A percentile compares a stretch with the other conserved stretches of the same genome.
Conservation (phyloP, 2,888 invertebrate species). For the Lithophane ornitopus region DNA sequence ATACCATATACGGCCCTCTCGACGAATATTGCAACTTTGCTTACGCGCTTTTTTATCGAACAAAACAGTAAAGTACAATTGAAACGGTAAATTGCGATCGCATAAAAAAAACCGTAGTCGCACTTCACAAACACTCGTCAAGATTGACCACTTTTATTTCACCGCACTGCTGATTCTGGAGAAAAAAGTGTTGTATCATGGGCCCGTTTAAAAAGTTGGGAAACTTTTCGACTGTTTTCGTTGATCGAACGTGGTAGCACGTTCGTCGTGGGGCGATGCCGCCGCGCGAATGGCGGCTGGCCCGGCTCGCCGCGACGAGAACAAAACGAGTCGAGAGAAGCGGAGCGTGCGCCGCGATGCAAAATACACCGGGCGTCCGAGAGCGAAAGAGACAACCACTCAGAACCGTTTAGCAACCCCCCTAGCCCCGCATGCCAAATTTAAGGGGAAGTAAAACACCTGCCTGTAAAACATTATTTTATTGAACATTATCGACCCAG, state of each 20-base stretch:
- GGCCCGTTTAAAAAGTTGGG: constrained; percentile 83
- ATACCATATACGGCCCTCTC: constrained; percentile 86
- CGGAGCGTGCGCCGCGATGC: constrained; percentile 79
- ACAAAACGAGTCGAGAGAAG: constrained; percentile 78
- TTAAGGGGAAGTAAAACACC: constrained; percentile 80
- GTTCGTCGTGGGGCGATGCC: constrained; percentile 78
- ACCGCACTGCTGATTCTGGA: constrained; percentile 82
- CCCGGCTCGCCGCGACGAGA: constrained; percentile 66
- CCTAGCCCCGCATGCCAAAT: constrained; percentile 75
- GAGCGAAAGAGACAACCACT: constrained; percentile 70
- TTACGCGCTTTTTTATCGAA: constrained; percentile 86
- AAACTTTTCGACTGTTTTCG: constrained; percentile 86
- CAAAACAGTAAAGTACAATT: constrained; percentile 89
- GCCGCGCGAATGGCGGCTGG: constrained; percentile 78
- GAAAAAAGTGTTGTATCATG: constrained; percentile 76
- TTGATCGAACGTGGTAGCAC: constrained; percentile 72
- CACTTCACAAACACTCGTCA: constrained; percentile 84
- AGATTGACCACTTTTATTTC: constrained; percentile 78
- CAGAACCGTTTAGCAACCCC: constrained; percentile 78
- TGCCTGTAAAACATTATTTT: constrained; percentile 72
- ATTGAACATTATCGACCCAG: constrained; percentile 62
- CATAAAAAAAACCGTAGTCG: constrained; percentile 78
- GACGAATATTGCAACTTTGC: constrained; percentile 82
- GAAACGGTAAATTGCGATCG: constrained; percentile 86
- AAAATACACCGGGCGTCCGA: constrained; percentile 60